phyloP scores from a whole-genome alignment of 2,797 vertebrate genomes.

The Manis javanica region DNA sequence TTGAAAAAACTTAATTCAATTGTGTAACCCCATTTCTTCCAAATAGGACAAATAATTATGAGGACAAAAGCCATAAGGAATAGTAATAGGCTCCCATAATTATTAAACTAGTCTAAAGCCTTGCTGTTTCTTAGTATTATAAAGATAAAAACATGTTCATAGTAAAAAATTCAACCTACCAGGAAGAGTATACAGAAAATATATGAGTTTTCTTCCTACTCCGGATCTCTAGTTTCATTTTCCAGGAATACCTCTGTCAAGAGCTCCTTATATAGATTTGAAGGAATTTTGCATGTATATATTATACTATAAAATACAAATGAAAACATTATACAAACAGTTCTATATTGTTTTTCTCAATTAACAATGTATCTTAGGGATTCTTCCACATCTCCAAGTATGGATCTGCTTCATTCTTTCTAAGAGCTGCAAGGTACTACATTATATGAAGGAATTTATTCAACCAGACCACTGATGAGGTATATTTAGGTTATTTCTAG shows the following conservation, averaged over 20 bases:
- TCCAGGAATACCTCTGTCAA: neutral
- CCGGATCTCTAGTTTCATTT: neutral
- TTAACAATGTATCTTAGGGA: conserved; percentile 16
- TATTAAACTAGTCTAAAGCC: neutral
- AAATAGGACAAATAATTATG: neutral
- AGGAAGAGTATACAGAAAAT: conserved; percentile 49
- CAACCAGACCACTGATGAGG: neutral
- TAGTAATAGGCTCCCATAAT: neutral
- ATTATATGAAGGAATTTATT: neutral
- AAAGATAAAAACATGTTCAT: conserved; percentile 3
- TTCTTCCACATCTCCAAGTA: neutral
- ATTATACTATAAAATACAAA: neutral
- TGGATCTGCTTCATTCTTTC: neutral
- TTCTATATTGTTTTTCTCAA: conserved; percentile 33
- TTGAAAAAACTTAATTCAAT: neutral
- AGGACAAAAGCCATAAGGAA: conserved; percentile 34
- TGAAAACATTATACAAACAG: conserved; percentile 13
- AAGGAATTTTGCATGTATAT: neutral
- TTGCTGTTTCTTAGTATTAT: conserved; percentile 41
- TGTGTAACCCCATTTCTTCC: neutral
- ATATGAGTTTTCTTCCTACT: neutral
- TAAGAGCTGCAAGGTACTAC: conserved; percentile 3
- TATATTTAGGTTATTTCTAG: conserved; percentile 25
- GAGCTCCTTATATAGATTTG: neutral
- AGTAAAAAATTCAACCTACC: neutral